Base-by-base conservation (phyloP, 2,888 invertebrate species). In the Drosophila seclusa region DNA sequence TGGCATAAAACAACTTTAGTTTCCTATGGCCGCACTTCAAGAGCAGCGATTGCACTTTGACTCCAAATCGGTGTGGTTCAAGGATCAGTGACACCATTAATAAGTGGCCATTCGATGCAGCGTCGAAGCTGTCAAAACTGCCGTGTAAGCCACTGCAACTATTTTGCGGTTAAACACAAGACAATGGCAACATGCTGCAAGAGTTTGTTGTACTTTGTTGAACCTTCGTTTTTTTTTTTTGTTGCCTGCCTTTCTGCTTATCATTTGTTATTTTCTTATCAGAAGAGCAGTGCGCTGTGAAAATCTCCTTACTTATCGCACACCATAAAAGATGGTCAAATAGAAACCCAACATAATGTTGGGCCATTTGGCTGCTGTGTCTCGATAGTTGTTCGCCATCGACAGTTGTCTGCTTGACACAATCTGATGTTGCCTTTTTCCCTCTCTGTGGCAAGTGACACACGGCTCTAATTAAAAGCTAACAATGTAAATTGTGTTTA, bases 81-180 rank as follows among this genome's bases (percentile, higher is more conserved):
- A 68, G 74, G 90, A 70, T 72, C 87, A 81, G 32, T 74, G 84
- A 86, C 45, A 16, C 84, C 89, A 89, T 81, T 83, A 86, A 77
- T 88, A 86, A 88, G 90, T 75, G 86, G 45, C 77, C 87, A 77
- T 89, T 87, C 68, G 71, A 31, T 86, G 90, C 90, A 86, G 80
- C 18, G 24, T 24, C 40, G 24, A 54, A 27, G 54, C 55, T 61
- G 61, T 45, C 45, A 24, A 45, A 21, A 24, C 32, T 48, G 57
- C 61, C 68, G 16, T 24, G 4, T 16, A 2, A 57, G 53, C 68
- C 73, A 69, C 45, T 89, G 80, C 87, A 87, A 75, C 66, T 64
- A 77, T 82, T 74, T 75, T 77, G 84, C 68, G 78, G 86, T 60
- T 78, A 72, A 89, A 67, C 68, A 73, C 66, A 45, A 77, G 86